Evolutionary conservation across 2,797 vertebrate species (phyloP), one percentile per base, ranked within the genome.

Genomic region (Manis pentadactyla): DNA sequence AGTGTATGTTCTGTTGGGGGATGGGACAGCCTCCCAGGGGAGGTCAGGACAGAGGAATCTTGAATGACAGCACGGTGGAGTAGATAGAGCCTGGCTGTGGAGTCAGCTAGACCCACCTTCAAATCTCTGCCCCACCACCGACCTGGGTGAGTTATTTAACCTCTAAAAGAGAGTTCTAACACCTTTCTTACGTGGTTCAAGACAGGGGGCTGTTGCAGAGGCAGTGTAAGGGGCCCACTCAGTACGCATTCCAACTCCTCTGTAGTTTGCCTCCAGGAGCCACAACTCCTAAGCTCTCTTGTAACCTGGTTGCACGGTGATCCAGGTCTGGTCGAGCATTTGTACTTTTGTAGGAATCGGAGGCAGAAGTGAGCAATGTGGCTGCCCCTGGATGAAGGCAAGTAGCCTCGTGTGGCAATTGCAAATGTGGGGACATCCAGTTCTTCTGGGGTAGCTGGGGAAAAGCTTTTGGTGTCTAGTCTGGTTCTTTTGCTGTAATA

Each of bases 351-450:
- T 34, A 19, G 29, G 69, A 46, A 25, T 7, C 42, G 55, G 29
- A 61, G 14, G 1, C 25, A 39, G 69, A 66, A 49, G 69, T 39
- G 68, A 75, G 19, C 18, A 39, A 31, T 25, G 29, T 31, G 37
- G 61, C 10, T 49, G 59, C 12, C 0, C 0, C 0, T 34, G 57
- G 25, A 7, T 19, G 2, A 66, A 11, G 42, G 34, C 17, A 75
- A 46, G n/a, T 7, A 87, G 51, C 59, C n/a, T 55, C 7, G 10
- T 25, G 17, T 5, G 42, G 42, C 51, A 34, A 14, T 34, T 2
- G 3, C 17, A 25, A 53, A 59, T 39, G 13, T 34, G 59, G 27
- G 74, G 17, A 29, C 55, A 61, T 68, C 42, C 1, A 9, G 11
- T 31, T 82, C 66, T 68, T 77, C 71, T 34, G 21, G 39, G 5